Conservation (phyloP, 2,113 vertebrate genomes). For the Pelodiscus sinensis region DNA sequence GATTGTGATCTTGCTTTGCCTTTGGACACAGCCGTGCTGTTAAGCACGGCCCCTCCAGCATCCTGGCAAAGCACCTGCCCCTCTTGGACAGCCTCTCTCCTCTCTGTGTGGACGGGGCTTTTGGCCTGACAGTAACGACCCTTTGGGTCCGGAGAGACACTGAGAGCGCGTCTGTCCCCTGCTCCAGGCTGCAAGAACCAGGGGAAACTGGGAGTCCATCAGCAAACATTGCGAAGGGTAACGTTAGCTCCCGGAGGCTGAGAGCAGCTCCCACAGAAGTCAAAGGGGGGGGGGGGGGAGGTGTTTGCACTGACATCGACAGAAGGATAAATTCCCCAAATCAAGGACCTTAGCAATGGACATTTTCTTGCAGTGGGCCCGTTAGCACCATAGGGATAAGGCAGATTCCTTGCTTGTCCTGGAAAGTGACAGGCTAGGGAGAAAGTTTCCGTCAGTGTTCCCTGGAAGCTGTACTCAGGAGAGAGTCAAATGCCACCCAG, state of each 20-base stretch:
- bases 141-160: not conserved
- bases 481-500: too few relatives aligned
- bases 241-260: not conserved
- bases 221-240: not conserved
- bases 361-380: not conserved
- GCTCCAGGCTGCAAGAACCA: not conserved
- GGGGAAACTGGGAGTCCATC: not conserved
- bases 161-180: not conserved
- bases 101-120: not conserved
- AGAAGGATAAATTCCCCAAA: not conserved
- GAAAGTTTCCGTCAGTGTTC: not conserved
- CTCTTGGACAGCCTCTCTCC: not conserved
- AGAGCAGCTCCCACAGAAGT: not conserved
- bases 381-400: conserved; percentile 47
- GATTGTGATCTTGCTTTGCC: not conserved
- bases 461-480: too few relatives aligned
- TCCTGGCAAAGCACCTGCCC: not conserved
- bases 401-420: not conserved
- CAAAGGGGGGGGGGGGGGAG: fast-evolving
- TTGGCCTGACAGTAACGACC: not conserved
- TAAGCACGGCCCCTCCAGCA: not conserved
- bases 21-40: not conserved
- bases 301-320: not conserved
- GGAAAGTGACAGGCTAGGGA: not conserved
- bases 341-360: not conserved